Conservation (phyloP, 2,113 vertebrate genomes). For the Plestiodon gilberti region DNA sequence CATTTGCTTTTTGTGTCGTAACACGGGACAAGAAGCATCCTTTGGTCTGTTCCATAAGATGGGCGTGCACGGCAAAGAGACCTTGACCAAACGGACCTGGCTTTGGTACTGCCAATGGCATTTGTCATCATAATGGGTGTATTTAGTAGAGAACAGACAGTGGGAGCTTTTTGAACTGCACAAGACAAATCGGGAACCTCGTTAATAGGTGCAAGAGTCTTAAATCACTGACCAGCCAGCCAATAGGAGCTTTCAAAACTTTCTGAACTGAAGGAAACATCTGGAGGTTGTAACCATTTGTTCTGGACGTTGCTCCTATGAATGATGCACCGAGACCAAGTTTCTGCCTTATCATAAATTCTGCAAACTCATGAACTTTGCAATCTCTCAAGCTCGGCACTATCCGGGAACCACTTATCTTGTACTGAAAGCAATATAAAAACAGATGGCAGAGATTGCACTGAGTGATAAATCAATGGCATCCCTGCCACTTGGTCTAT, state of each 20-base stretch:
- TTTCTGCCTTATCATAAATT: constrained; percentile 68
- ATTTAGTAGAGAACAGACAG: neutral
- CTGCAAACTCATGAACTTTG: constrained; percentile 71
- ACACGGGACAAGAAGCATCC: neutral
- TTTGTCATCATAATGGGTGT: neutral
- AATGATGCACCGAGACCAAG: constrained; percentile 68
- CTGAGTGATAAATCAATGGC: constrained; percentile 57
- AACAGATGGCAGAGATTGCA: constrained; percentile 73
- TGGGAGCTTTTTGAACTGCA: neutral
- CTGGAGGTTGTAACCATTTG: constrained; percentile 56
- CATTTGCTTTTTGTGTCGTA: neutral
- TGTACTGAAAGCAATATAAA: constrained; percentile 67
- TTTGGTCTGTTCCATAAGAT: neutral
- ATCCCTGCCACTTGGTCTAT: constrained; percentile 14
- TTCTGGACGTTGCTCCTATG: constrained; percentile 51
- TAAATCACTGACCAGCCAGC: constrained; percentile 15
- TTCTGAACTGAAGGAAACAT: constrained; percentile 32
- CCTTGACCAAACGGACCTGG: neutral
- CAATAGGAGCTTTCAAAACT: constrained; percentile 12
- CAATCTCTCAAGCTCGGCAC: constrained; percentile 65
- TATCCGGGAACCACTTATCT: constrained; percentile 68
- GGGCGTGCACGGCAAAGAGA: neutral
- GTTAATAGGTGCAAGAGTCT: constrained; percentile 2
- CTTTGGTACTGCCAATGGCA: neutral
- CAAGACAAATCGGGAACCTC: neutral